These are phyloP conservation scores for Henricia sp. DNA, from an alignment of 53 echinoderm and acorn worm genomes.

Conservation along the genomic window DNA sequence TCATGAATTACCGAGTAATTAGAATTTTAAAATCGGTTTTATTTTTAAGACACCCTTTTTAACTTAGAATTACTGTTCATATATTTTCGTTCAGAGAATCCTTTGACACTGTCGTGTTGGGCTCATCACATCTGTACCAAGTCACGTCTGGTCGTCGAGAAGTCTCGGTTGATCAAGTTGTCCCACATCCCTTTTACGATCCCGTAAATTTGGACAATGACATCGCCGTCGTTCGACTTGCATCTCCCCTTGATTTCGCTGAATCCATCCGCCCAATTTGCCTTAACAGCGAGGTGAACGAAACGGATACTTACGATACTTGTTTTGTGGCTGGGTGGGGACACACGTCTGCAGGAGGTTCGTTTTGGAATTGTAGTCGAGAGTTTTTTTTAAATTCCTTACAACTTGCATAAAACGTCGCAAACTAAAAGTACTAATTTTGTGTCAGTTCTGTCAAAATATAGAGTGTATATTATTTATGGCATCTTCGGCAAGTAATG, in stretches of 20 bases:
- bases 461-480: too few species aligned
- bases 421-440: too few species aligned
- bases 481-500: too few species aligned
- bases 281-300: conserved; percentile 57
- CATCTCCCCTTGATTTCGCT: conserved; percentile 47
- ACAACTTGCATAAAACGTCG: too few species aligned
- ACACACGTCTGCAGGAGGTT: conserved; percentile 57
- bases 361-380: too few species aligned
- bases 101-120: conserved; percentile 44
- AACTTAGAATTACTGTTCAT: too few species aligned
- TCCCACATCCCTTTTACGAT: conserved; percentile 72
- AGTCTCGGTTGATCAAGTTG: conserved; percentile 8
- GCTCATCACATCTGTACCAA: conserved; percentile 47
- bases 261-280: conserved; percentile 73
- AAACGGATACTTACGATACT: conserved; percentile 43
- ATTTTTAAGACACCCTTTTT: too few species aligned
- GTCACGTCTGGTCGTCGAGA: conserved; percentile 35
- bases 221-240: conserved; percentile 74
- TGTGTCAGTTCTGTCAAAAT: too few species aligned
- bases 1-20: too few species aligned
- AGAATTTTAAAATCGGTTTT: too few species aligned
- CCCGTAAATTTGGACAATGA: conserved; percentile 50
- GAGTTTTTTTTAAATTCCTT: too few species aligned
- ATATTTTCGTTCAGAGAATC: conserved; percentile 12
- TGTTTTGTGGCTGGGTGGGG: conserved; percentile 76